Evolutionary conservation across 2,113 vertebrate genomes (phyloP).

Genomic region (Heliornis fulica): DNA sequence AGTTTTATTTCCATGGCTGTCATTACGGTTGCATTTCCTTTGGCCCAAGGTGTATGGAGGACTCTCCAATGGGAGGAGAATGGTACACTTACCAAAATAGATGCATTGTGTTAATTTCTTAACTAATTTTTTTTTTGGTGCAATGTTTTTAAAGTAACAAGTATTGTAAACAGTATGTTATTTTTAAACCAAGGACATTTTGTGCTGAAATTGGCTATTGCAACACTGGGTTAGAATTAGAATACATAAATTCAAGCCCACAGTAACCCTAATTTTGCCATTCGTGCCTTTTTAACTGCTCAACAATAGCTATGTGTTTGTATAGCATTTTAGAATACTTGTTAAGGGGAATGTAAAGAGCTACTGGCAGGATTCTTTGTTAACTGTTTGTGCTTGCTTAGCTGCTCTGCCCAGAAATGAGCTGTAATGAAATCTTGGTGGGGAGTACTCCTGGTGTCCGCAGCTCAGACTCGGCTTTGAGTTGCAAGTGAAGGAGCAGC

Average conservation of each 20-base stretch:
- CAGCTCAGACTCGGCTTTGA: neutral
- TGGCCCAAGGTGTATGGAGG: neutral
- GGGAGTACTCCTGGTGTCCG: rapidly evolving
- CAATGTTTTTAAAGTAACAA: slow-evolving; percentile 31
- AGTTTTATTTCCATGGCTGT: neutral
- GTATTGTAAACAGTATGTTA: slow-evolving; percentile 13
- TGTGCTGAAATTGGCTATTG: slow-evolving; percentile 48
- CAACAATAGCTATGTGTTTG: slow-evolving; percentile 51
- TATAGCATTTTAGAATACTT: slow-evolving; percentile 38
- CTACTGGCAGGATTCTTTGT: slow-evolving; percentile 35
- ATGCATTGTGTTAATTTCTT: slow-evolving; percentile 14
- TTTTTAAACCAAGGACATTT: slow-evolving; percentile 62
- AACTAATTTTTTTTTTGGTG: neutral
- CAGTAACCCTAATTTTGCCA: slow-evolving; percentile 55
- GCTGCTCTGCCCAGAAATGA: neutral
- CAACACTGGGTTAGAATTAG: slow-evolving; percentile 51
- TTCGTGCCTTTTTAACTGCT: slow-evolving; percentile 40
- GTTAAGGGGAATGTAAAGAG: neutral
- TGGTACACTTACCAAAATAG: neutral
- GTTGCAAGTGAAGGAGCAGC: neutral
- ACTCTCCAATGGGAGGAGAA: neutral
- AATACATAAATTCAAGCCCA: slow-evolving; percentile 57
- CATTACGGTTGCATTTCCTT: neutral
- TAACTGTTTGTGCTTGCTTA: neutral
- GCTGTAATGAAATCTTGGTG: neutral